Evolutionary conservation across 2,888 invertebrate genomes (phyloP).

Genomic region (Electrophaes corylata): DNA sequence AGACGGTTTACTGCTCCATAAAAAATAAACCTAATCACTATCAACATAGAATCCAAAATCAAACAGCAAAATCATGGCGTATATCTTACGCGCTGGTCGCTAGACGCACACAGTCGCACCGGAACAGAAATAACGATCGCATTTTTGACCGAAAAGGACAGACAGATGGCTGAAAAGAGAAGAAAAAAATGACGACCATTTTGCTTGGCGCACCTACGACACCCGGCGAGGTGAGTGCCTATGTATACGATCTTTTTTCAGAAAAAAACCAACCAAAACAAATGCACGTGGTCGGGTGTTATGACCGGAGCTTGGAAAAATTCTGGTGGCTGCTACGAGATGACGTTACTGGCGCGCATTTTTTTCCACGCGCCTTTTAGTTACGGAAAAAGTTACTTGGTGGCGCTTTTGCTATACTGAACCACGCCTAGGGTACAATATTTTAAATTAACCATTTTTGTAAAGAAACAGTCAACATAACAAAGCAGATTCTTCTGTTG

Average conservation of each 20-base stretch:
- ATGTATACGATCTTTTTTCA: constrained; percentile 81
- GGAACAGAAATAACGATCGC: constrained; percentile 85
- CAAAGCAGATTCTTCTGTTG: no score
- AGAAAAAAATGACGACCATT: constrained; percentile 84
- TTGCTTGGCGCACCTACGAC: constrained; percentile 81
- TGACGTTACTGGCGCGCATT: constrained; percentile 73
- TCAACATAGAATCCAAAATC: constrained; percentile 39
- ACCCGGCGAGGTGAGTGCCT: constrained; percentile 70
- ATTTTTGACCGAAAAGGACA: constrained; percentile 84
- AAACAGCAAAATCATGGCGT: constrained; percentile 47
- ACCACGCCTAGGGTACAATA: background rate
- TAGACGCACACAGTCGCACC: constrained; percentile 80
- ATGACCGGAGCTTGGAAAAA: constrained; percentile 79
- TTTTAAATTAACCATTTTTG: no score
- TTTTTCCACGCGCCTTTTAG: constrained; percentile 70
- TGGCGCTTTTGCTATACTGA: constrained; percentile 59
- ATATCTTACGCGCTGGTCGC: constrained; percentile 62
- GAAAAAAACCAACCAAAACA: constrained; percentile 83
- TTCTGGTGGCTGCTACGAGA: constrained; percentile 76
- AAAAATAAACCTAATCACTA: constrained; percentile 43
- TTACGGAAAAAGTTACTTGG: constrained; percentile 71
- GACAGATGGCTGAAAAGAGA: constrained; percentile 84
- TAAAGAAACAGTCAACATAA: no score
- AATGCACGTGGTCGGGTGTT: constrained; percentile 83
- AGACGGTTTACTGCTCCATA: constrained; percentile 56